A percentile compares a stretch with the other conserved stretches of the same genome.
These are phyloP conservation scores for Caenorhabditis sulstoni DNA, from an alignment of 2,888 invertebrate species.

Conservation along the genomic window DNA sequence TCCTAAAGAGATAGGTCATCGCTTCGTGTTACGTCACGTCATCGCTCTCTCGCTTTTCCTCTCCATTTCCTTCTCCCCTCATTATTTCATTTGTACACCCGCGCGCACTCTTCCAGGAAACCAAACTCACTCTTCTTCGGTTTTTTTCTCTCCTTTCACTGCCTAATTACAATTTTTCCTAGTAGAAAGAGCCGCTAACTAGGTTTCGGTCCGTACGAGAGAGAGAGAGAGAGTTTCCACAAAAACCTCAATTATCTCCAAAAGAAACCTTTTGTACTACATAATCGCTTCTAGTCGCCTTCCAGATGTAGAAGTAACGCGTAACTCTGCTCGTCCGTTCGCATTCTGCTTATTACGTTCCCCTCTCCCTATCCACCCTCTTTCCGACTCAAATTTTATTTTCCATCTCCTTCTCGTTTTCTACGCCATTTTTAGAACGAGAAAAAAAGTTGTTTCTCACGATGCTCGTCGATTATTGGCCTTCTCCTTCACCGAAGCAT, in stretches of 20 bases:
- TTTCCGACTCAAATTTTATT: constrained; percentile 8
- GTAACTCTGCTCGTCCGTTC: constrained; percentile 3
- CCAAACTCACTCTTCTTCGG: not conserved
- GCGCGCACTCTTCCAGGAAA: constrained; percentile 24
- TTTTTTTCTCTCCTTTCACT: constrained; percentile 22
- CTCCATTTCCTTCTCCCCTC: constrained; percentile 1
- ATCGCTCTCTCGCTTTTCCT: constrained; percentile 10
- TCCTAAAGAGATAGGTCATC: constrained; percentile 45
- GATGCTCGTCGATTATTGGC: constrained; percentile 35
- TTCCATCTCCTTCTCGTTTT: constrained; percentile 1
- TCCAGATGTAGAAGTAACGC: too few relatives aligned
- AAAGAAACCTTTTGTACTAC: not conserved
- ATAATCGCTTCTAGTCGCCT: not conserved
- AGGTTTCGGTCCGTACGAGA: constrained; percentile 36
- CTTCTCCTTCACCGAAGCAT: constrained; percentile 14
- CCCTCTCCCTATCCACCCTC: not conserved
- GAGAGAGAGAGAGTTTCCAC: too few relatives aligned
- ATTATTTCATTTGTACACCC: not conserved
- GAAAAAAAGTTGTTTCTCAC: constrained; percentile 7
- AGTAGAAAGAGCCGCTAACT: constrained; percentile 15
- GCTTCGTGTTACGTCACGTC: constrained; percentile 28
- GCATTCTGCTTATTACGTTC: constrained; percentile 4
- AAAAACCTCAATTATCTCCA: constrained; percentile 8
- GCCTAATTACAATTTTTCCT: constrained; percentile 33
- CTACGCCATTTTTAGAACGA: constrained; percentile 13